Evolutionary conservation across 2,888 invertebrate genomes (phyloP).

Genomic region (Drosophila longiperda): DNA sequence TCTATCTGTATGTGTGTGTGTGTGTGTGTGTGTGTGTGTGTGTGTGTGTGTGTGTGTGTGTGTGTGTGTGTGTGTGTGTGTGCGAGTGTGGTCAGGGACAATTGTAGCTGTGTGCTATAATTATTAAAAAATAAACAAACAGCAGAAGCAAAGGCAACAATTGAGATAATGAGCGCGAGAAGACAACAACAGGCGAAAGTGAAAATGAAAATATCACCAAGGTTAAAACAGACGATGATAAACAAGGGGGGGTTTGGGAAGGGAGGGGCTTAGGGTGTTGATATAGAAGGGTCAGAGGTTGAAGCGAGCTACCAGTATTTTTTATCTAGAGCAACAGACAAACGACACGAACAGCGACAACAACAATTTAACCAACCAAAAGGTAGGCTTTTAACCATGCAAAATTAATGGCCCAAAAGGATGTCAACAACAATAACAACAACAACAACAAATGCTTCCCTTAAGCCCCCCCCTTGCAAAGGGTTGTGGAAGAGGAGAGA

Average conservation of each 20-base stretch:
- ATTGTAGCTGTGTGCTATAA: conserved; percentile 65
- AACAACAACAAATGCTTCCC: conserved; percentile 37
- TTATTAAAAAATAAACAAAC: conserved; percentile 71
- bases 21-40: conserved; percentile 10
- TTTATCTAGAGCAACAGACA: conserved; percentile 47
- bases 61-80: conserved; percentile 11
- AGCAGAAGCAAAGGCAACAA: conserved; percentile 58
- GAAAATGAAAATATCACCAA: conserved; percentile 66
- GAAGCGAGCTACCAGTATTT: conserved; percentile 23
- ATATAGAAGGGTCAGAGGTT: conserved; percentile 14
- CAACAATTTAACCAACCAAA: conserved; percentile 46
- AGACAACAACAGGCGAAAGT: conserved; percentile 48
- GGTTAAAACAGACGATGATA: conserved; percentile 58
- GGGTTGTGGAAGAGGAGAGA: neutral
- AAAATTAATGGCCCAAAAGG: conserved; percentile 75
- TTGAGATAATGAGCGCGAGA: conserved; percentile 72
- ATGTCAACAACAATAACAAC: conserved; percentile 54
- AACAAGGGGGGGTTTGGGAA: conserved; percentile 10
- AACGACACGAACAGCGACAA: conserved; percentile 13
- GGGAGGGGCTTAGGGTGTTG: neutral
- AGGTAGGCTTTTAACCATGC: conserved; percentile 51
- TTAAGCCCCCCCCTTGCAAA: conserved; percentile 25
- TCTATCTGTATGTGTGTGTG: conserved; percentile 5
- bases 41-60: conserved; percentile 12
- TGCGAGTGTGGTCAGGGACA: conserved; percentile 74